Conservation (phyloP, 2,797 vertebrate genomes). For the Darevskia mixta region DNA sequence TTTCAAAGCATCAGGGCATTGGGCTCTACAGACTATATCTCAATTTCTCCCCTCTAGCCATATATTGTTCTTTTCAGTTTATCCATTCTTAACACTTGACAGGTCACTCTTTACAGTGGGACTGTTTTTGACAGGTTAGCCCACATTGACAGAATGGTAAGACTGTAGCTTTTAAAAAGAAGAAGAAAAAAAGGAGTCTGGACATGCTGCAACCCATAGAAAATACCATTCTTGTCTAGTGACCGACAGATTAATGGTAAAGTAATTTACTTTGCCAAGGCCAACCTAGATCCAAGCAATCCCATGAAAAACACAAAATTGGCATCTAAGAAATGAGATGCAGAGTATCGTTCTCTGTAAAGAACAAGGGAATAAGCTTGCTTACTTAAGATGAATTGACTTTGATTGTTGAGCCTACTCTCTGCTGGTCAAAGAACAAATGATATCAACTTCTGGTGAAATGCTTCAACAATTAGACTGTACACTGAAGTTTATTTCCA, state of each 20-base stretch:
- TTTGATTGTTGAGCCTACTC: not conserved
- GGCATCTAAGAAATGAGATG: not conserved
- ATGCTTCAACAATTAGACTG: not conserved
- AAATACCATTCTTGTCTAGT: conserved; percentile 5
- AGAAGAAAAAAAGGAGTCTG: not conserved
- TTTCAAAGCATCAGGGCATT: conserved; percentile 9
- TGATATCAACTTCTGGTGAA: not conserved
- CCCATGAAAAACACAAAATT: not conserved
- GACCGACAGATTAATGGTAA: conserved; percentile 25
- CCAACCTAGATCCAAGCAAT: not conserved
- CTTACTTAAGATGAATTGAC: not conserved
- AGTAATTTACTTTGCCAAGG: conserved; percentile 4
- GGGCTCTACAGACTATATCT: not conserved
- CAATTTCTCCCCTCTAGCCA: not conserved
- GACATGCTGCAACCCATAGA: not conserved
- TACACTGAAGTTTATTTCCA: not conserved
- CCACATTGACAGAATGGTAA: conserved; percentile 11
- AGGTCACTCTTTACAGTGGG: conserved; percentile 1
- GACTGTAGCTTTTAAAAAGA: conserved; percentile 8
- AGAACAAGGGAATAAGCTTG: not conserved
- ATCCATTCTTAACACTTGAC: not conserved
- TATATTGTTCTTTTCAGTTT: not conserved
- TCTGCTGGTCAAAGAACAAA: not conserved
- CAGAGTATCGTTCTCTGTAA: not conserved
- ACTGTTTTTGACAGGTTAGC: conserved; percentile 29